Evolutionary conservation across 2,113 vertebrate genomes (phyloP), one percentile per base, ranked within the genome.

Genomic region (Carassius carassius): DNA sequence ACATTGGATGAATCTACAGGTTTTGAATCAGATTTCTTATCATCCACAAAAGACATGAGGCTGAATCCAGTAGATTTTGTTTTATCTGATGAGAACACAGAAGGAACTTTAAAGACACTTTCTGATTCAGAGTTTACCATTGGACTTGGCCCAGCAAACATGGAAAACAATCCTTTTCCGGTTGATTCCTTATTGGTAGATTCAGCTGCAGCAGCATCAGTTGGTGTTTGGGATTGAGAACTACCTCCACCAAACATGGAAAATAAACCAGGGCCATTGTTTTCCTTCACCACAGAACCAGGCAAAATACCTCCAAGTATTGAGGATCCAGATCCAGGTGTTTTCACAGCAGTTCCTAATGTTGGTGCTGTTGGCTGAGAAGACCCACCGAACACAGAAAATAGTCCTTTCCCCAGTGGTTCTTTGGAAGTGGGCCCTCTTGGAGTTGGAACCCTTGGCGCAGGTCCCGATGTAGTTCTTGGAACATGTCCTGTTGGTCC

Each of bases 21-120:
- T 80, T 90, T 85, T 44, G 47, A 11, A 58, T 82, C 84, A 58
- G 94, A 84, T 67, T 94, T 94, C 4, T 94, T 94, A 86, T 97
- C 95, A 84, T 97, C 95, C 87, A 94, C 90, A 85, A 96, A 95
- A 3, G 97, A 92, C 88, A 97, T 96, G 23, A 96, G 92, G 63
- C 94, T 94, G 91, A 96, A 96, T 11, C 91, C 96, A 82, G 72
- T 94, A 58, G 86, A 89, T 91, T 95, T 94, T 23, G 87, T n/a
- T 82, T 91, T 95, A 82, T 94, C 95, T 83, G 90, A 47, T 47
- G 96, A 94, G 83, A 97, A 96, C 85, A 97, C 93, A 77, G 95
- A 96, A 17, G 96, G 91, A 83, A 96, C 90, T 87, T 89, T 96
- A 87, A 97, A 97, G 37, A 94, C 73, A 10, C 94, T 89, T 74